Evolutionary conservation across 2,797 vertebrate genomes (phyloP).

Genomic region (Parambassis ranga): DNA sequence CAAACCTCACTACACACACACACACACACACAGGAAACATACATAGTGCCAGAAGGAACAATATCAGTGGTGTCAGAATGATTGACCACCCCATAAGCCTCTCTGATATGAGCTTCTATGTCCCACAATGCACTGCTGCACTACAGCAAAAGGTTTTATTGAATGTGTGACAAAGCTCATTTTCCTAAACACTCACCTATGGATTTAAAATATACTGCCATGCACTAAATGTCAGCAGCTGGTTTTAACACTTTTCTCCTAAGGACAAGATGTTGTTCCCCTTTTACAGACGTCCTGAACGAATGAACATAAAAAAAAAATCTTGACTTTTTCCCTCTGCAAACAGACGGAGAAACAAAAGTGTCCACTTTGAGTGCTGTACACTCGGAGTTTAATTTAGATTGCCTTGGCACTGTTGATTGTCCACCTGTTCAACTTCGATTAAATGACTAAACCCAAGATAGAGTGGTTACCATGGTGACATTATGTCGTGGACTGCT

Average conservation of each 20-base stretch:
- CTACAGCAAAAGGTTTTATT: slow-evolving; percentile 8
- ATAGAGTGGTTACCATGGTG: neutral
- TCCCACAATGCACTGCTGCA: slow-evolving; percentile 38
- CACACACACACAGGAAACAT: slow-evolving; percentile 8
- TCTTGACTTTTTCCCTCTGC: too few relatives aligned
- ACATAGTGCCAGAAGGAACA: slow-evolving; percentile 13
- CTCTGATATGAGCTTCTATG: slow-evolving; percentile 20
- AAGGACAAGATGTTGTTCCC: too few relatives aligned
- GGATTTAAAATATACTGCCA: neutral
- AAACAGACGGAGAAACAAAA: too few relatives aligned
- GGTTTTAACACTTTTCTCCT: too few relatives aligned
- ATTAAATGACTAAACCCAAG: neutral
- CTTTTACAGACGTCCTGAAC: too few relatives aligned
- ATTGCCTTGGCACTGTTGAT: too few relatives aligned
- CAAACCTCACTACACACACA: neutral
- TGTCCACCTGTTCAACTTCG: neutral
- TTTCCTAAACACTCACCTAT: neutral
- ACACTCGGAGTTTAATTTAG: neutral
- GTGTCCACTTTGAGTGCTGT: too few relatives aligned
- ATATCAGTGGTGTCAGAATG: slow-evolving; percentile 46
- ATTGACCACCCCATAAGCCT: slow-evolving; percentile 56
- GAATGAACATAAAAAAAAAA: too few relatives aligned
- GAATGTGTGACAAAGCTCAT: neutral
- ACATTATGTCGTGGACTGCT: neutral
- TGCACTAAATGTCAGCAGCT: too few relatives aligned